Conservation (phyloP, 2,113 vertebrate genomes). For the Onychostoma macrolepis region DNA sequence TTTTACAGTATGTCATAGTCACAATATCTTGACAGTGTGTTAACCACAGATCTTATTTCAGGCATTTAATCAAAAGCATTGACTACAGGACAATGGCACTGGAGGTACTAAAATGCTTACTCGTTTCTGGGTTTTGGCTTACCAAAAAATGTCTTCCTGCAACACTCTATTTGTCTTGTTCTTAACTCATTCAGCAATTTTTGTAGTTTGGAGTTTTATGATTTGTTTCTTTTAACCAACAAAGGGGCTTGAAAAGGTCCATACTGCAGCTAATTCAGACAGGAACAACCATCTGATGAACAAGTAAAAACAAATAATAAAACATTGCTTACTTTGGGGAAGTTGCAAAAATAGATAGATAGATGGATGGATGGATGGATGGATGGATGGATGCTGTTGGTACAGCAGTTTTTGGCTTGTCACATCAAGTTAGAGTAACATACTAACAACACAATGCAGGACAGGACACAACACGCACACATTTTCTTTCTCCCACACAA, state of each 20-base stretch:
- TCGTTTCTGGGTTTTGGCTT: too few species aligned
- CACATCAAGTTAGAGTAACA: not conserved
- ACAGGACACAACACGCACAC: not conserved
- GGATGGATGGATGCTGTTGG: not conserved
- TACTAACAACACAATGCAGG: not conserved
- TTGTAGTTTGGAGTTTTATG: too few species aligned
- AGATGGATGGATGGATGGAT: not conserved
- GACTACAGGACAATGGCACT: not conserved
- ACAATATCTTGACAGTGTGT: not conserved
- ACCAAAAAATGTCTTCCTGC: not conserved
- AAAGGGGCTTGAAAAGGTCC: not conserved
- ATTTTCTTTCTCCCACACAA: constrained; percentile 1
- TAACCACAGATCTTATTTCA: not conserved
- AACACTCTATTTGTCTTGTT: not conserved
- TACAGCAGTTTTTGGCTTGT: not conserved
- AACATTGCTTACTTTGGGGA: too few species aligned
- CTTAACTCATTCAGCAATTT: not conserved
- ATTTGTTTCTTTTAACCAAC: too few species aligned
- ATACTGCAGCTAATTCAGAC: not conserved
- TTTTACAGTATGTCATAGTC: not conserved
- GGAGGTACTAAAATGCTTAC: not conserved
- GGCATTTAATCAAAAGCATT: not conserved
- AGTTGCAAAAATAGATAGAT: not conserved
- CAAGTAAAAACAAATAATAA: too few species aligned
- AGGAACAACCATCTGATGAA: not conserved